phyloP scores from a whole-genome alignment of 2,888 invertebrate genomes.

The Folsomia candida region DNA sequence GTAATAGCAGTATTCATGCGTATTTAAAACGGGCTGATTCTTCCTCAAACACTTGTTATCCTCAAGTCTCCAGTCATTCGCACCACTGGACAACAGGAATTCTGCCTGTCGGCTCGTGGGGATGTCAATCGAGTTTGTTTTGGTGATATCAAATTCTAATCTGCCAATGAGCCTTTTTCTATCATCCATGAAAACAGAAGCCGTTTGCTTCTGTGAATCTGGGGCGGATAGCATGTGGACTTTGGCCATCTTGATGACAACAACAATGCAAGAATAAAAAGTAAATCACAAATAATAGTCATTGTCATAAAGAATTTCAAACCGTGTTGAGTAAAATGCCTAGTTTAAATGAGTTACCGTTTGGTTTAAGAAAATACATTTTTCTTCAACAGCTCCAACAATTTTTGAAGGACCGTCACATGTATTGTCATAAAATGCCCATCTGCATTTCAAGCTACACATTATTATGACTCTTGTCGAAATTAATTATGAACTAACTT shows the following conservation, averaged over 20 bases:
- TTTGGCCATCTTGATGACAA: not conserved
- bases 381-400: constrained; percentile 17
- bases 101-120: not conserved
- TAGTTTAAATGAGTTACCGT: constrained; percentile 5
- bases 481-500: not conserved
- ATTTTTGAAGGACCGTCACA: constrained; percentile 12
- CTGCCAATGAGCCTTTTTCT: not conserved
- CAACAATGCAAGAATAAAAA: too few relatives aligned
- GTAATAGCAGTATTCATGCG: too few relatives aligned
- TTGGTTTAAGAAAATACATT: constrained; percentile 18
- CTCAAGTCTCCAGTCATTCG: not conserved
- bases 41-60: too few relatives aligned
- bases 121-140: not conserved
- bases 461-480: not conserved
- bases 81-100: not conserved
- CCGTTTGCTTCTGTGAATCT: not conserved
- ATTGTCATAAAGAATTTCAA: too few relatives aligned
- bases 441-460: constrained; percentile 8
- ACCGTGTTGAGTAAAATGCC: too few relatives aligned
- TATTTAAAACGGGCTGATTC: too few relatives aligned
- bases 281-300: too few relatives aligned
- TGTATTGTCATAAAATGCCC: constrained; percentile 26
- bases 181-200: not conserved
- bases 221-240: constrained; percentile 7
- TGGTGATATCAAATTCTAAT: not conserved